These are phyloP conservation scores for Sycobia sp. DNA, from an alignment of 1,140 invertebrate species.

Conservation along the genomic window DNA sequence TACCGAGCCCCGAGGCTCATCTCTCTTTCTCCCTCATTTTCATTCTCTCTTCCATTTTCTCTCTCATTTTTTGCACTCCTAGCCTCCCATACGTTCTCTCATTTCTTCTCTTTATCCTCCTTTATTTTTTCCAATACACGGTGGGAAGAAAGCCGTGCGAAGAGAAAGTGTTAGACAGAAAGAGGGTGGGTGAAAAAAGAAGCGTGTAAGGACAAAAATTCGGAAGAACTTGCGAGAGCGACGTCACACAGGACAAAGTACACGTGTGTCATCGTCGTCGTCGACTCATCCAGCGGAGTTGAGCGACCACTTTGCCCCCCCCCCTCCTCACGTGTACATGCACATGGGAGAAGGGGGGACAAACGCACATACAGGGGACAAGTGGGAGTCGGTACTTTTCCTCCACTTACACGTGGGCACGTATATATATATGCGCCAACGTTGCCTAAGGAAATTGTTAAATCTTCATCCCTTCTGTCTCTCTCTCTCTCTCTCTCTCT, in stretches of 20 bases:
- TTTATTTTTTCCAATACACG: no score
- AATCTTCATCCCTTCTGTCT: neutral
- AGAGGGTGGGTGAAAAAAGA: neutral
- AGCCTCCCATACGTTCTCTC: neutral
- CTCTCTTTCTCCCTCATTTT: neutral
- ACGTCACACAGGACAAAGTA: conserved; percentile 12
- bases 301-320: conserved; percentile 16
- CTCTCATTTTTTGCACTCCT: no score
- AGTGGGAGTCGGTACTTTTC: neutral
- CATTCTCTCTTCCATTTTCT: no score
- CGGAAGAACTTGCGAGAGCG: neutral
- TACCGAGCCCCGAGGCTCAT: neutral
- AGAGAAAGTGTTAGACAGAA: neutral
- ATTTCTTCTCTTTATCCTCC: no score
- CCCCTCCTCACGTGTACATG: no score
- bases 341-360: neutral
- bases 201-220: neutral
- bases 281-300: neutral
- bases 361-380: neutral
- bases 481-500: neutral
- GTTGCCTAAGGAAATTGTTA: conserved; percentile 12
- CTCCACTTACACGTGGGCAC: neutral
- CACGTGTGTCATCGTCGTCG: neutral
- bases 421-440: neutral
- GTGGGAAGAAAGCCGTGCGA: neutral